Base-by-base conservation (phyloP, 2,113 vertebrate genomes). In the Actinemys pallida region DNA sequence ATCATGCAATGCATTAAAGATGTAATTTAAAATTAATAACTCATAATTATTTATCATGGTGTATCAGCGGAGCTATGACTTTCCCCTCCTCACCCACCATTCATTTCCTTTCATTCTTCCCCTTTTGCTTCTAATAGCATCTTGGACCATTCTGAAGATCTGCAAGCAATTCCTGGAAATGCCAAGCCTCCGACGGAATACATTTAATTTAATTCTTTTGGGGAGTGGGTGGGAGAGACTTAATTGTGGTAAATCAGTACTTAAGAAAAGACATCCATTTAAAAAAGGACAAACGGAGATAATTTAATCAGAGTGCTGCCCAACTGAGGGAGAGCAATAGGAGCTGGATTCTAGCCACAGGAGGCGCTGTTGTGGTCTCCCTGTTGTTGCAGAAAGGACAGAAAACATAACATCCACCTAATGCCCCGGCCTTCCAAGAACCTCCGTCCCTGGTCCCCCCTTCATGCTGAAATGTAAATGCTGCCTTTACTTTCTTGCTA, bases 1-100 rank as follows among this genome's bases (percentile, higher is more conserved):
- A 98, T 98, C 98, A 98, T 98, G 98, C 98, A 98, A 98, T 80
- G 97, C 98, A 98, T 98, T 98, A 98, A 98, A 98, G 98, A 98
- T 98, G 98, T 98, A 98, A 98, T 98, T 98, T 98, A 98, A 98
- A 98, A 98, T 98, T 98, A 98, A 98, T 98, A 98, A 98, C 98
- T 98, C 98, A 98, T 98, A 98, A 98, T 98, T 98, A 98, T 98
- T 98, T 98, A 98, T 98, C 98, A 98, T 98, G 98, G 98, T 90
- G 92, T 98, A 98, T 98, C 98, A 98, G 98, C 27, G 89, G 97
- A 98, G 98, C 98, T 97, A 98, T 98, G 98, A 98, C 98, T 98
- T 98, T 98, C 98, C 98, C 95, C 97, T 97, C 86, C 97, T 97
- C 95, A 47, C 97, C 96, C 96, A 0, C 94, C 25, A 1, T 93